These are phyloP conservation scores for Crocidura indochinensis DNA, from an alignment of 2,797 vertebrate species.

Conservation along the genomic window DNA sequence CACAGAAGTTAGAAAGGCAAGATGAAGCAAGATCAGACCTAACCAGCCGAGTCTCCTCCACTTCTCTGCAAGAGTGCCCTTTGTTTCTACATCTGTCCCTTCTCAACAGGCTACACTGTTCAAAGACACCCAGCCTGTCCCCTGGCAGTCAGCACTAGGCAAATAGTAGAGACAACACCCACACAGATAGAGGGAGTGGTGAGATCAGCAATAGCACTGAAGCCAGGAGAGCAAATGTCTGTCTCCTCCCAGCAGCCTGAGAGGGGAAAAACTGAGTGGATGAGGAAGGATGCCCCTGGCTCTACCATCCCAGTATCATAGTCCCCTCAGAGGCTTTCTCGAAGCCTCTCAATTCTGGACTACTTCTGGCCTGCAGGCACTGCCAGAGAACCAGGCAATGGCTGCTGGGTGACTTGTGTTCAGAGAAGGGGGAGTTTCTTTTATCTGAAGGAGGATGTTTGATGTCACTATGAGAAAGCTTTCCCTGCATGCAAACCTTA, in stretches of 20 bases:
- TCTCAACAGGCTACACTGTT: neutral
- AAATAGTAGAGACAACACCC: neutral
- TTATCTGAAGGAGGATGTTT: constrained; percentile 52
- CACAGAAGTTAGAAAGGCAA: neutral
- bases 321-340: neutral
- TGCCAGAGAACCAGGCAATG: neutral
- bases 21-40: neutral
- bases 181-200: neutral
- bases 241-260: neutral
- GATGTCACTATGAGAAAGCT: constrained; percentile 53
- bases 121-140: neutral
- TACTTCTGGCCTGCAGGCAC: neutral
- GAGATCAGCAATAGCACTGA: constrained; percentile 10
- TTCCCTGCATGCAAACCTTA: constrained; percentile 73
- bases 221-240: constrained; percentile 27
- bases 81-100: neutral
- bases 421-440: constrained; percentile 47
- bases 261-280: neutral
- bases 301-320: neutral
- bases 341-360: neutral
- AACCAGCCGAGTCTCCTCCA: neutral
- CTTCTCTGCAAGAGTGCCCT: neutral
- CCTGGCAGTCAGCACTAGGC: neutral
- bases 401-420: neutral
- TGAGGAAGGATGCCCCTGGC: neutral